Evolutionary conservation across 2,113 vertebrate species (phyloP), one percentile per base, ranked within the genome.

Genomic region (Micronycteris hirsuta): DNA sequence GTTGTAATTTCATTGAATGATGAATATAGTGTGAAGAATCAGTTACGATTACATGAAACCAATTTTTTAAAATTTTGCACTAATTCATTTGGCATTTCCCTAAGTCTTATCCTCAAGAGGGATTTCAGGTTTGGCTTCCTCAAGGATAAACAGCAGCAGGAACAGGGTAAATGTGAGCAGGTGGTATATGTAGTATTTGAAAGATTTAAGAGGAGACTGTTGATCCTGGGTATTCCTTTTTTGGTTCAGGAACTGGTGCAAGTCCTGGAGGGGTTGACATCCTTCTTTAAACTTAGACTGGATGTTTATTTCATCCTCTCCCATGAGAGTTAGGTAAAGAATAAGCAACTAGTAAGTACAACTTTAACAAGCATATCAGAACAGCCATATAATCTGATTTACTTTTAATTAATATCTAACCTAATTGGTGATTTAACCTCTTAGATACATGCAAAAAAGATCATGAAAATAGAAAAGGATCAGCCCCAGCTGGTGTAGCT

Each of bases 31-130:
- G 68, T 96, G 78, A 92, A 93, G 54, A 89, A 82, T 96, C 13
- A 68, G 58, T 67, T 93, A 90, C 85, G 54, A 97, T 73, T 17
- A 96, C 93, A 54, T 85, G 20, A 91, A 96, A 95, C 31, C 76
- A 74, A 97, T 92, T 71, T 80, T 93, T 63, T 92, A 67, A 91
- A 86, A 86, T 41, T 86, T 92, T 90, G 58, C 84, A 84, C 20
- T 38, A 71, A 93, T 52, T 80, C 7, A 67, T 63, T 65, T 95
- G 70, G 33, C 4, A 77, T 97, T 95, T 94, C 38, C 20, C 7
- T 81, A 95, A 43, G 11, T 41, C 49, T 89, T 92, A 16, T 47
- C 52, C 70, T 71, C 16, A 73, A 84, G n/a, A 89, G 19, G 13
- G 41, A 73, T 73, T 84, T 95, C 14, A 68, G 89, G 19, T 5